Base-by-base conservation (phyloP, 2,797 vertebrate genomes). In the Leuciscus waleckii region DNA sequence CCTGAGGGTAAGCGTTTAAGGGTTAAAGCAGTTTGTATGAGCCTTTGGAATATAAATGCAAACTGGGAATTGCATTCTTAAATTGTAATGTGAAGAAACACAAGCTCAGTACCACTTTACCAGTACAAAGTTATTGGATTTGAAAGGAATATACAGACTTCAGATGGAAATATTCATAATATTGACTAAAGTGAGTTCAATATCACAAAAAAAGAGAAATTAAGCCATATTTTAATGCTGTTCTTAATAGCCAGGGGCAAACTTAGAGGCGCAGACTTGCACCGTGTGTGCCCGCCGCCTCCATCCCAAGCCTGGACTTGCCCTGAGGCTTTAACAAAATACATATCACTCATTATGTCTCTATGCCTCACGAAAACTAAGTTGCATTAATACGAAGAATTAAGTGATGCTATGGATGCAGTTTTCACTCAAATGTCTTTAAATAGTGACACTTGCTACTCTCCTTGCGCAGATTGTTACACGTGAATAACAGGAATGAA, bases 251-350 rank as follows among this genome's bases (percentile, higher is more conserved):
- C 74, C 79, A 69, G 78, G 73, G 85, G 79, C 82, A 85, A 67
- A 81, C 75, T 58, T 74, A 54, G 74, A 67, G 85, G 79, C 79
- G 43, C 2, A 85, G 56, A 81, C 75, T 46, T 61, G 35, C n/a
- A 14, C n/a, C 35, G 0, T 10, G 7, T 11, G 16, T 3, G 46
- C 8, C 61, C 35, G 26, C 61, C 35, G 26, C 43, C 51, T 69
- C 63, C 32, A 81, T 68, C 63, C 41, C 29, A 56, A 29, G 56
- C 7, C 13, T 29, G 61, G 83, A 76, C 58, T 69, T 87, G 69
- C 26, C 78, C 82, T 79, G 29, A 56, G 81, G 79, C 86, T 84
- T 82, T 39, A 65, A 87, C 70, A 79, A 84, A 79, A 85, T 71
- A 65, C 29, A 82, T 19, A 81, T 41, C 43, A 16, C 76, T 83